Evolutionary conservation across 2,797 vertebrate species (phyloP).

Genomic region (Phrynocephalus guinanensis): DNA sequence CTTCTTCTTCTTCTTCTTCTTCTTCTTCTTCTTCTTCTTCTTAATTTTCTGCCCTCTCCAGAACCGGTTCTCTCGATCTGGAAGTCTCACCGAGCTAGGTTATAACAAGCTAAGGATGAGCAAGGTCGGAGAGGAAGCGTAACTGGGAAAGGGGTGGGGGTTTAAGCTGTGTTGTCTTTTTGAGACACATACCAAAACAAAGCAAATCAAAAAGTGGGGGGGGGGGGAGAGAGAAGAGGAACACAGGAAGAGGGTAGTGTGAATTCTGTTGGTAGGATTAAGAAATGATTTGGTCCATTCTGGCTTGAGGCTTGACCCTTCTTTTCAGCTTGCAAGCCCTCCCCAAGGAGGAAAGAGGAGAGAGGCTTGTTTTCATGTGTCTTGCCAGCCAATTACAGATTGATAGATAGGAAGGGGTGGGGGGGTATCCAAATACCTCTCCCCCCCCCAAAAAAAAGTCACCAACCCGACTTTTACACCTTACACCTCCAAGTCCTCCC

Average conservation of each 20-base stretch:
- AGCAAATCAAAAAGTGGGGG: background rate
- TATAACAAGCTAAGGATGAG: background rate
- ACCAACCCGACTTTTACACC: background rate
- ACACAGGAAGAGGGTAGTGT: rapidly evolving
- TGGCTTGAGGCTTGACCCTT: constrained; percentile 41
- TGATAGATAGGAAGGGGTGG: background rate
- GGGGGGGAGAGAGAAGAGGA: rapidly evolving
- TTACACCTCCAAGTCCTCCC: constrained; percentile 25
- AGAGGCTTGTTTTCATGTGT: background rate
- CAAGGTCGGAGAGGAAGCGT: constrained; percentile 48
- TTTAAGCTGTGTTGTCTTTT: background rate
- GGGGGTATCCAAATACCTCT: background rate
- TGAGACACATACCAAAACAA: background rate
- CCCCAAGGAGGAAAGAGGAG: background rate
- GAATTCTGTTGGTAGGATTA: background rate
- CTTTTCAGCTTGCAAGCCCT: constrained; percentile 12
- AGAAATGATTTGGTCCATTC: constrained; percentile 47
- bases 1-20: constrained; percentile 1
- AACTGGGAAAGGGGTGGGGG: background rate
- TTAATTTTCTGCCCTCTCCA: constrained; percentile 41
- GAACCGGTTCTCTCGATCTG: constrained; percentile 58
- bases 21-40: background rate
- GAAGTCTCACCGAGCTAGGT: constrained; percentile 54
- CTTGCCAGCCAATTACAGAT: background rate
- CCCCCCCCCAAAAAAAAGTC: background rate